phyloP scores from a whole-genome alignment of 2,888 invertebrate genomes.

The Chalcosyrphus nemorum region DNA sequence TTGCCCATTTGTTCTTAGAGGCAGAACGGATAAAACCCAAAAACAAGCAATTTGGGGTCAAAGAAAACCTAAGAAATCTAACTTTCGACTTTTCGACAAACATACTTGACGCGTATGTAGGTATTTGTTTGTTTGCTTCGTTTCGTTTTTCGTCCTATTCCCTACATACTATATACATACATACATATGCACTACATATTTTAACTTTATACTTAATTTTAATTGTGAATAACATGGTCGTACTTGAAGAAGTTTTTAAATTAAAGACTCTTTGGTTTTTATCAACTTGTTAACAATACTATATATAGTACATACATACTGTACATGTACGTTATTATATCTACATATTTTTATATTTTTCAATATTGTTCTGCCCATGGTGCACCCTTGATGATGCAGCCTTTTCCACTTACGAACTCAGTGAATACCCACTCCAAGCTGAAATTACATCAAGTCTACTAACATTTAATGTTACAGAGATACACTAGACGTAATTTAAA shows the following conservation, averaged over 20 bases:
- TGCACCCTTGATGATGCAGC: constrained; percentile 18
- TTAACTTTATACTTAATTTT: too few species aligned
- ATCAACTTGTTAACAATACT: too few species aligned
- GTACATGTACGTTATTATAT: constrained; percentile 2
- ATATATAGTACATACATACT: too few species aligned
- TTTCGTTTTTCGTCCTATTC: too few species aligned
- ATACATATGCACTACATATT: too few species aligned
- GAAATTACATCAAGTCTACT: constrained; percentile 40
- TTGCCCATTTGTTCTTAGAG: constrained; percentile 4
- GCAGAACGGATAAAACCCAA: constrained; percentile 22
- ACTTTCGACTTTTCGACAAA: background rate
- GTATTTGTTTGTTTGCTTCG: too few species aligned
- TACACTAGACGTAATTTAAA: constrained; percentile 16
- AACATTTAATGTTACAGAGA: constrained; percentile 17
- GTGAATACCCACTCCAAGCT: constrained; percentile 37
- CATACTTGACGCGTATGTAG: too few species aligned
- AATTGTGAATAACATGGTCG: too few species aligned
- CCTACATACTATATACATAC: too few species aligned
- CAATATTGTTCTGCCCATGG: constrained; percentile 21
- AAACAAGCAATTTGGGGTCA: constrained; percentile 22
- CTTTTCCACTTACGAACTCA: constrained; percentile 47
- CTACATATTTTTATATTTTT: constrained; percentile 37
- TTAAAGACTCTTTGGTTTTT: too few species aligned
- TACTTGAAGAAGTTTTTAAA: too few species aligned
- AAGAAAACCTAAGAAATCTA: constrained; percentile 42